phyloP scores from a whole-genome alignment of 2,888 invertebrate genomes.

The Diplolepis rosae region DNA sequence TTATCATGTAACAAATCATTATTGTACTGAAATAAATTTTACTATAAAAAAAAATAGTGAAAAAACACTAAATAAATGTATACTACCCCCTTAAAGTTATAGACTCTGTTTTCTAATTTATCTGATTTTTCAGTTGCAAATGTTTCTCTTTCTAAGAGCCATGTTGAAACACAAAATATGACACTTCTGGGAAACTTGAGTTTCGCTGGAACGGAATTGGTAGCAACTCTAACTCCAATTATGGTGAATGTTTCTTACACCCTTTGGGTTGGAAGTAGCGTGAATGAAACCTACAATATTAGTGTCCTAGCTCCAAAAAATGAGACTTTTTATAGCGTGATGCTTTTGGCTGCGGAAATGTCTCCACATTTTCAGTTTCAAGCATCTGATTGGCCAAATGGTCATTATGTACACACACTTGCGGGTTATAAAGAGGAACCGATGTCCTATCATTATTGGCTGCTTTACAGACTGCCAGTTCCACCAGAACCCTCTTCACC shows the following conservation, averaged over 20 bases:
- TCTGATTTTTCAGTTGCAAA: slow-evolving; percentile 48
- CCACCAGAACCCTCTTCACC: slow-evolving; percentile 87
- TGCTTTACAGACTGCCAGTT: slow-evolving; percentile 87
- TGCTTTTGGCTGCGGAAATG: slow-evolving; percentile 89
- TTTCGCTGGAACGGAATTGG: slow-evolving; percentile 34
- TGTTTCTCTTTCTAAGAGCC: slow-evolving; percentile 24
- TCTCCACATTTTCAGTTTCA: slow-evolving; percentile 83
- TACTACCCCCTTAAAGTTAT: no score
- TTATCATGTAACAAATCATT: no score
- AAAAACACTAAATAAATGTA: no score
- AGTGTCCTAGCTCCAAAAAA: slow-evolving; percentile 85
- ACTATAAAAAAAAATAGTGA: no score
- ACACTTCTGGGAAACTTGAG: slow-evolving; percentile 42
- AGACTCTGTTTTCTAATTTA: no score
- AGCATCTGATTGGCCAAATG: slow-evolving; percentile 93
- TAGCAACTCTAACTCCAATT: slow-evolving; percentile 47
- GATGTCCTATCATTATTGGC: slow-evolving; percentile 91
- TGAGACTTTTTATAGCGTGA: slow-evolving; percentile 81
- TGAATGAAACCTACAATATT: slow-evolving; percentile 87
- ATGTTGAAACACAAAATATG: slow-evolving; percentile 46
- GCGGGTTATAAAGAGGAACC: slow-evolving; percentile 87
- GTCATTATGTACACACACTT: slow-evolving; percentile 92
- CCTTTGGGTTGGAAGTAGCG: slow-evolving; percentile 91
- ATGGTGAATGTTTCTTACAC: slow-evolving; percentile 85
- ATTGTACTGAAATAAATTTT: no score